Evolutionary conservation across 1,140 invertebrate genomes (phyloP).

Genomic region (Antheraea pernyi): DNA sequence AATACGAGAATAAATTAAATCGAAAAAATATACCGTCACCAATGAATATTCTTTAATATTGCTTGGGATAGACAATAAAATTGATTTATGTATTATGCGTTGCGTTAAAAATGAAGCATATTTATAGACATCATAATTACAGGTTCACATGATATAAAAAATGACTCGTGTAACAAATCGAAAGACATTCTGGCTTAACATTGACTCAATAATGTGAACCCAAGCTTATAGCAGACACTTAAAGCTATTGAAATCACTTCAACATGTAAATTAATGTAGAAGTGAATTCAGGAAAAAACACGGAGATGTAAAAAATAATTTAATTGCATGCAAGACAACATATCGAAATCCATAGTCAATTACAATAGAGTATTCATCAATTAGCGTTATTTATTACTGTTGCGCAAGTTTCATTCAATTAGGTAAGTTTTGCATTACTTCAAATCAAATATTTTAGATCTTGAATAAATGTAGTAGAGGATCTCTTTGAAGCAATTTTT

Average conservation of each 20-base stretch:
- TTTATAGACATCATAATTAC: slow-evolving; percentile 39
- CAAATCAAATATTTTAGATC: not conserved
- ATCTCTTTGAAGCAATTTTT: slow-evolving; percentile 10
- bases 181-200: slow-evolving; percentile 14
- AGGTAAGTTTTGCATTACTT: slow-evolving; percentile 14
- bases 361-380: slow-evolving; percentile 25
- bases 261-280: slow-evolving; percentile 28
- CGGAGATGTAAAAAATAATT: slow-evolving; percentile 53
- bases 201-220: slow-evolving; percentile 47
- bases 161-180: slow-evolving; percentile 20
- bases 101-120: not conserved
- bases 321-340: slow-evolving; percentile 68
- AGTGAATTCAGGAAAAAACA: slow-evolving; percentile 48
- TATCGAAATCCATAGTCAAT: slow-evolving; percentile 16
- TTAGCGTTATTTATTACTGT: slow-evolving; percentile 21
- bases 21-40: slow-evolving; percentile 49
- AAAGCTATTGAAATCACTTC: slow-evolving; percentile 56
- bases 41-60: slow-evolving; percentile 64
- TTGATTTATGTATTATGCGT: not conserved
- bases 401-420: slow-evolving; percentile 20
- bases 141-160: slow-evolving; percentile 42
- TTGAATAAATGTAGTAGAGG: not conserved
- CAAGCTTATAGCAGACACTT: slow-evolving; percentile 61
- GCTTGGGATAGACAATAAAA: slow-evolving; percentile 53
- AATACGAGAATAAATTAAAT: slow-evolving; percentile 33